Percentiles rank a stretch among this genome's conserved stretches.
phyloP scores from a whole-genome alignment of 2,113 vertebrate genomes.

The Sphyrna mokarran region DNA sequence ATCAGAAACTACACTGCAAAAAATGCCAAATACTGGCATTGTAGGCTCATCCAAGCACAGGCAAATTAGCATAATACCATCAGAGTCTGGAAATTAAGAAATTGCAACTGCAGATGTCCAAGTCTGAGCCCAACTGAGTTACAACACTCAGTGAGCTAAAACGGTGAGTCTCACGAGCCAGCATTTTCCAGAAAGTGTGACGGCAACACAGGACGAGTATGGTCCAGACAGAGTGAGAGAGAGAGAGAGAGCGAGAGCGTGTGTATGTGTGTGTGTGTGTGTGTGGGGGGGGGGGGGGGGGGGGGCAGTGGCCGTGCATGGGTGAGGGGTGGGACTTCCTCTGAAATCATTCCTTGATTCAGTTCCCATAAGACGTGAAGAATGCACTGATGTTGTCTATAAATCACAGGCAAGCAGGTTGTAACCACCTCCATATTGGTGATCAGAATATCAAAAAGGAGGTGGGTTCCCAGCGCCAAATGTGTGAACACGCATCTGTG shows the following conservation, averaged over 20 bases:
- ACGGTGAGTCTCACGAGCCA: too few relatives aligned
- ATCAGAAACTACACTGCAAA: background rate
- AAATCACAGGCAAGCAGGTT: background rate
- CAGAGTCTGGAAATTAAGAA: background rate
- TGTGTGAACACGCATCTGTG: background rate
- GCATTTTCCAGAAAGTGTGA: too few relatives aligned
- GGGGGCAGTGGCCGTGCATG: too few relatives aligned
- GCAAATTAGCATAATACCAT: background rate
- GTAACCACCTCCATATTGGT: background rate
- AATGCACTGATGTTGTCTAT: background rate
- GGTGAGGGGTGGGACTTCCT: too few relatives aligned
- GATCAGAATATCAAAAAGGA: background rate
- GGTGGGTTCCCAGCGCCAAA: background rate
- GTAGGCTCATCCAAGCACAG: background rate
- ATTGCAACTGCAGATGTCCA: background rate
- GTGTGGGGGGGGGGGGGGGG: too few relatives aligned
- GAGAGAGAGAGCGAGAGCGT: too few relatives aligned
- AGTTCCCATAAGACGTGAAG: background rate
- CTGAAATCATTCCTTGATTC: too few relatives aligned
- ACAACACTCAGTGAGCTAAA: too few relatives aligned
- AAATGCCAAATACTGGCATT: background rate
- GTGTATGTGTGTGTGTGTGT: too few relatives aligned
- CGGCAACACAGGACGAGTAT: too few relatives aligned
- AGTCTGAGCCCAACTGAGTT: background rate
- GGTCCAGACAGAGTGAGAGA: too few relatives aligned